A percentile compares a stretch with the other conserved stretches of the same genome.
Evolutionary conservation across 2,888 invertebrate species (phyloP).

Genomic region (Agelastica alni): DNA sequence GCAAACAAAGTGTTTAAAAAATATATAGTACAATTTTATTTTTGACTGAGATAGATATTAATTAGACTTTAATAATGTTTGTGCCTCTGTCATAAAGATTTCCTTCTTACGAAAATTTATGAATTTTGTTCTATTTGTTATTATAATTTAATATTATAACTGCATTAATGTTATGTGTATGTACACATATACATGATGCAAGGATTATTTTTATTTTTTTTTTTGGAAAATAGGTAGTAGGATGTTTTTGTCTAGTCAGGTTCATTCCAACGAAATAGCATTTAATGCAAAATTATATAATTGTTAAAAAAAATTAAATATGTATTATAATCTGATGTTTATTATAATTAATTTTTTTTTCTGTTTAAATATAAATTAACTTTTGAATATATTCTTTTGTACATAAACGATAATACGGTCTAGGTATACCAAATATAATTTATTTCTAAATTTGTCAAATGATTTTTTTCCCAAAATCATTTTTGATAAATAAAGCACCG

Average conservation of each 20-base stretch:
- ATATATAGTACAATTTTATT: conserved; percentile 22
- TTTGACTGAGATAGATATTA: conserved; percentile 21
- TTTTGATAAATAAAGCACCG: conserved; percentile 23
- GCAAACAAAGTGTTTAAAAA: too few species aligned
- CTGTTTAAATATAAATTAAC: conserved; percentile 19
- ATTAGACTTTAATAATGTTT: conserved; percentile 6
- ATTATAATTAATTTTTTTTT: conserved; percentile 31
- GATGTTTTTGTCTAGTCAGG: conserved; percentile 51
- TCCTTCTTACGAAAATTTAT: too few species aligned
- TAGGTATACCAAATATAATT: conserved; percentile 57
- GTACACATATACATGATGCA: too few species aligned
- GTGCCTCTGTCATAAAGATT: conserved; percentile 6
- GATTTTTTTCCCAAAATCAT: conserved; percentile 25
- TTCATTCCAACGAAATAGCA: conserved; percentile 48
- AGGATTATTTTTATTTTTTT: too few species aligned
- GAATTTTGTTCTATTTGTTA: conserved; percentile 7
- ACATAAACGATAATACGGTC: conserved; percentile 55
- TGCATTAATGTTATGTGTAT: conserved; percentile 1
- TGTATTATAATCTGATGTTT: conserved; percentile 44
- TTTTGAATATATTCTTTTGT: conserved; percentile 49
- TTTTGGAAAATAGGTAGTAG: conserved; percentile 22
- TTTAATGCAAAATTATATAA: conserved; percentile 32
- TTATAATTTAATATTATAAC: conserved; percentile 7
- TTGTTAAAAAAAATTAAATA: conserved; percentile 41
- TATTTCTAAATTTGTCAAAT: conserved; percentile 34